Conservation (phyloP, 2,888 invertebrate genomes). For the Rhamnusium bicolor region DNA sequence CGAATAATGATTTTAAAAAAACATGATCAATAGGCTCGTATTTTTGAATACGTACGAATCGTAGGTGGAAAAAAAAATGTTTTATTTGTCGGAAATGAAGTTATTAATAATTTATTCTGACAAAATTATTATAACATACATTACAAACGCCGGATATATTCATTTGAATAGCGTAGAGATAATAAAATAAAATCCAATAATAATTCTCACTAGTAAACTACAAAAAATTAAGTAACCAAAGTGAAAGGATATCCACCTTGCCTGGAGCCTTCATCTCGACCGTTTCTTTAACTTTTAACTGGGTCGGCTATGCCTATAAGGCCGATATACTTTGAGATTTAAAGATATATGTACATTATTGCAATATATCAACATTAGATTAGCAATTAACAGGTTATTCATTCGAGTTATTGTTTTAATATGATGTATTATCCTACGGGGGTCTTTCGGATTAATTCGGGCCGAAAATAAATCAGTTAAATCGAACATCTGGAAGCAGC, state of each 20-base stretch:
- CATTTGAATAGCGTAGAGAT: neutral
- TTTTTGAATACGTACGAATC: no score
- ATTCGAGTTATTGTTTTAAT: neutral
- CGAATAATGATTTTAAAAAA: no score
- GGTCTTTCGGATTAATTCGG: neutral
- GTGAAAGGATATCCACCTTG: slow-evolving; percentile 20
- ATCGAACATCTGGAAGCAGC: neutral
- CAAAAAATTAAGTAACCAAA: neutral
- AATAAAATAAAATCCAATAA: slow-evolving; percentile 1
- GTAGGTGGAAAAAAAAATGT: no score
- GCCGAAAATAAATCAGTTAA: neutral
- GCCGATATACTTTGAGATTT: neutral
- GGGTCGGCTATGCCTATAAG: neutral
- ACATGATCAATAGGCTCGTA: no score
- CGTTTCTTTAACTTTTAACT: neutral
- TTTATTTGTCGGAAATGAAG: no score
- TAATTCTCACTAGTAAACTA: neutral
- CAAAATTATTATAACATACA: neutral
- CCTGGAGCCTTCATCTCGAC: neutral
- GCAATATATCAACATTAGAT: neutral
- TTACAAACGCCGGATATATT: slow-evolving; percentile 5
- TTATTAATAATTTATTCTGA: neutral
- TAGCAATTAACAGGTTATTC: neutral
- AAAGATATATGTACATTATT: neutral
- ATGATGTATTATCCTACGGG: neutral